phyloP scores from a whole-genome alignment of 2,797 vertebrate genomes.

The Pachyuromys duprasi region DNA sequence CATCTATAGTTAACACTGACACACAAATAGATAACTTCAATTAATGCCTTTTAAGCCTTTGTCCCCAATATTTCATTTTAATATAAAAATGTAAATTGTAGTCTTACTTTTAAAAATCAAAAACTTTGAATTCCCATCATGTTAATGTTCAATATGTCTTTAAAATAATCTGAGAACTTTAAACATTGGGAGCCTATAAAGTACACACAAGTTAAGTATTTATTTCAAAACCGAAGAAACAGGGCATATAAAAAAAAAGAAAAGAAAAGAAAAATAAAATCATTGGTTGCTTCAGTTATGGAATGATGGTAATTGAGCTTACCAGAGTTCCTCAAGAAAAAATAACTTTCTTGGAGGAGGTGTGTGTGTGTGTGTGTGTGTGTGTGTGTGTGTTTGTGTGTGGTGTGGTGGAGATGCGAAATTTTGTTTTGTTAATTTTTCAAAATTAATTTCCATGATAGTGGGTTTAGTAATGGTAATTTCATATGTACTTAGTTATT shows the following conservation, averaged over 20 bases:
- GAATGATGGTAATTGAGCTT: neutral
- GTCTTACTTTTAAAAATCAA: neutral
- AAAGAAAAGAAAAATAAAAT: too few species aligned
- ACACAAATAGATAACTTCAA: neutral
- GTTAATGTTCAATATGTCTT: neutral
- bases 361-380: neutral
- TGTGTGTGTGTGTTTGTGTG: neutral
- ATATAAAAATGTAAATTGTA: neutral
- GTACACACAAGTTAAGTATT: neutral
- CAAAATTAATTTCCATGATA: neutral
- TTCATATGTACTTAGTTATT: neutral
- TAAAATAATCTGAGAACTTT: neutral
- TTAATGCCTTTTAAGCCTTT: neutral
- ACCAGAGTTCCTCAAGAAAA: neutral
- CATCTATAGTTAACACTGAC: neutral
- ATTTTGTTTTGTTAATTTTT: neutral
- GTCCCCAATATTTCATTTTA: neutral
- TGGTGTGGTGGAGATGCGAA: neutral
- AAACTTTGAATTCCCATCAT: neutral
- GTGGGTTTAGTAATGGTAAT: neutral
- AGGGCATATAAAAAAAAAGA: neutral
- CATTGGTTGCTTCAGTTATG: neutral
- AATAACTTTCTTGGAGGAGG: neutral
- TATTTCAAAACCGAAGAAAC: neutral
- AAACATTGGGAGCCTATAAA: neutral